A percentile compares a stretch with the other conserved stretches of the same genome.
Conservation (phyloP, 30 jellyfish, hydroid and myxozoan genomes). For the Aurelia aurita complex sp. Pacific region DNA sequence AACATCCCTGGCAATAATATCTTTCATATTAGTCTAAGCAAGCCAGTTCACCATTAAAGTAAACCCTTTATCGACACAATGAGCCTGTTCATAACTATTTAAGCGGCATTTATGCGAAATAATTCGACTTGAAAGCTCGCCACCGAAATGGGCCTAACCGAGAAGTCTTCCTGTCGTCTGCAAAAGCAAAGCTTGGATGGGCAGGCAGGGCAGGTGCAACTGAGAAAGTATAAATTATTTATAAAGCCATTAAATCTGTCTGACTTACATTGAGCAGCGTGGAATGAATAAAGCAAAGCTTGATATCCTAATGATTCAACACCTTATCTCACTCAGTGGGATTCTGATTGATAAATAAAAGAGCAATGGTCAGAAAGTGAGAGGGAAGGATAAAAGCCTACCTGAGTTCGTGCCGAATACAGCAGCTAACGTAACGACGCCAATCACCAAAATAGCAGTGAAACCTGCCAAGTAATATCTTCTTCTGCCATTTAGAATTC, state of each 20-base stretch:
- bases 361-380: not conserved
- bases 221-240: not conserved
- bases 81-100: too few species aligned
- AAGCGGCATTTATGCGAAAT: too few species aligned
- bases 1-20: too few species aligned
- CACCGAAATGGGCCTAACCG: too few species aligned
- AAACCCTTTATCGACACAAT: too few species aligned
- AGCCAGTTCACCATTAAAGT: too few species aligned
- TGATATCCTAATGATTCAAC: not conserved
- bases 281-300: not conserved
- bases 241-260: not conserved
- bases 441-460: conserved; percentile 48
- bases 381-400: not conserved
- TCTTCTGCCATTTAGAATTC: conserved; percentile 32
- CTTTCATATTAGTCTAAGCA: too few species aligned
- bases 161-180: too few species aligned
- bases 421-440: conserved; percentile 61
- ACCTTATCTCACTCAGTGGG: too few species aligned
- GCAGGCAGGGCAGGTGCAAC: conserved; percentile 33
- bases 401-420: conserved; percentile 64
- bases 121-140: too few species aligned
- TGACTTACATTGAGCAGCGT: not conserved
- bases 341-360: not conserved
- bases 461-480: conserved; percentile 51
- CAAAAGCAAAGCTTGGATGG: too few species aligned